Evolutionary conservation across 2,113 vertebrate species (phyloP).

Genomic region (Calyptommatus sinebrachiatus): DNA sequence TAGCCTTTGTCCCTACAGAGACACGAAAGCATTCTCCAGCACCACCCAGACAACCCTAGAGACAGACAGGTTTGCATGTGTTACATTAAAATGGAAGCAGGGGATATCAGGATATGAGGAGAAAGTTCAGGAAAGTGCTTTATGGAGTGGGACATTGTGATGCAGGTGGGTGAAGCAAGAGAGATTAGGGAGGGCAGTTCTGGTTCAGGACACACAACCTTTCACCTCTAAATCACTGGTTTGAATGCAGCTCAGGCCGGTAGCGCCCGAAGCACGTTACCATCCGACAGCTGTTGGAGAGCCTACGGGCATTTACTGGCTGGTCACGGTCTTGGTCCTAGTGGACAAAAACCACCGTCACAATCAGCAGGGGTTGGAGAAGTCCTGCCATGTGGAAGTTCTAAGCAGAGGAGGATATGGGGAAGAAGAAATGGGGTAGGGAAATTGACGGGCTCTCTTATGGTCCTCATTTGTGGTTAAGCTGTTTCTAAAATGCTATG

Average conservation of each 20-base stretch:
- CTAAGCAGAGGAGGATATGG: neutral
- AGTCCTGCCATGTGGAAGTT: neutral
- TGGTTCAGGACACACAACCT: conserved; percentile 6
- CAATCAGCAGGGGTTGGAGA: neutral
- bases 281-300: conserved; percentile 22
- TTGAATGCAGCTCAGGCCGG: conserved; percentile 25
- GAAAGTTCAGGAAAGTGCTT: neutral
- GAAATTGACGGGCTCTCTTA: neutral
- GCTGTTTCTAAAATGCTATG: neutral
- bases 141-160: neutral
- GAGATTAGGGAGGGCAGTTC: neutral
- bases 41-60: neutral
- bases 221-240: conserved; percentile 31
- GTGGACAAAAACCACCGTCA: conserved; percentile 27
- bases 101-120: neutral
- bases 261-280: conserved; percentile 27
- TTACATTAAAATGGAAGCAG: neutral
- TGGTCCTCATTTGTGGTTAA: neutral
- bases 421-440: neutral
- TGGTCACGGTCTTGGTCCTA: conserved; percentile 28
- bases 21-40: neutral
- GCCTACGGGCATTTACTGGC: conserved; percentile 8
- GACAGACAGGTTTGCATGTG: neutral
- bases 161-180: neutral
- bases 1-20: neutral